Evolutionary conservation across 2,888 invertebrate genomes (phyloP), one percentile per base, ranked within the genome.

Genomic region (Eueremaeus valkanovi): DNA sequence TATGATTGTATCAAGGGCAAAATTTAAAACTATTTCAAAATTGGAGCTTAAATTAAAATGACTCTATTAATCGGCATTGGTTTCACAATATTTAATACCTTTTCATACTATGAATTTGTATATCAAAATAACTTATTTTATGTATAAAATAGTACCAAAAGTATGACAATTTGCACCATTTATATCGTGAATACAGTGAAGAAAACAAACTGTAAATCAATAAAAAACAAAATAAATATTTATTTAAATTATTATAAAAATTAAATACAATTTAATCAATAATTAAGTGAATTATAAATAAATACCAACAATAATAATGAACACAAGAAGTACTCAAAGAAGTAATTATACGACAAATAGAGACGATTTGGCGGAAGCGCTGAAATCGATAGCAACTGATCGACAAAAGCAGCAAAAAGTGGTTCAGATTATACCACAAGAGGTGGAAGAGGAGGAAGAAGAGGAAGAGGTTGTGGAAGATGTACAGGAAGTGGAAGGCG

Each of bases 241-340:
- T 49, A 11, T 49, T 40, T 9, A 40, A 40, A 6, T 40, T 40
- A 40, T 40, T 11, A 40, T 49, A 18, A 11, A 49, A 49, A 49
- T 18, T 21, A 24, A n/a, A 6, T 24, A 6, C 51, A 24, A 24
- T 24, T 51, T 6, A 6, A 51, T 51, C 21, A 51, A 21, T 2
- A 55, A 11, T 55, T 55, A 27, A 27, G 3, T 55, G 6, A 27
- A 27, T 24, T 13, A 27, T 24, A 27, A 27, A 6, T 6, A 3
- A 63, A 63, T 27, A 31, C 27, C 1, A 58, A 27, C 13, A 8
- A 33, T 9, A 8, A 33, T 24, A n/a, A 63, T 33, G 61, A 63
- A 63, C 18, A 63, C 33, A 63, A 63, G 61, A 63, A 63, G 33
- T 63, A n/a, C 33, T 3, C 16, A n/a, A 33, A 3, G 61, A 63